Base-by-base conservation (phyloP, 2,888 invertebrate genomes). In the Thymelicus acteon region DNA sequence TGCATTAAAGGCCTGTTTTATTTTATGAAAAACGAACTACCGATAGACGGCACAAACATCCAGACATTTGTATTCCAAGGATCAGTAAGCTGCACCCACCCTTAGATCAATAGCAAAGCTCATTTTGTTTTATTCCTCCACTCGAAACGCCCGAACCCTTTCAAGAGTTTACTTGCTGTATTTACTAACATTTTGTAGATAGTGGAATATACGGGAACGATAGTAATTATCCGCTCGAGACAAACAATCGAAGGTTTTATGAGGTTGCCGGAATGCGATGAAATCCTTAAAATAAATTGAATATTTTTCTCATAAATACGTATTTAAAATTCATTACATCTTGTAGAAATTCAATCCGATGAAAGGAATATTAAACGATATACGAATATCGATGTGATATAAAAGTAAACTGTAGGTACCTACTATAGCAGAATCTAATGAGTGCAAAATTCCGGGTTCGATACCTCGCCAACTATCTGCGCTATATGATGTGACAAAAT, bases 81-180 rank as follows among this genome's bases (percentile, higher is more conserved):
- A 83, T 82, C 80, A 77, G 79, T 81, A 80, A 83, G 85, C 82
- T 85, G 86, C 86, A 87, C 82, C 82, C 80, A 84, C 75, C 80
- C 80, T 78, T 76, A 85, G 85, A 89, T 87, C 86, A 86, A 88
- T 86, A 85, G 83, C 82, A 85, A 85, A 86, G 82, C 88, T 89
- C 90, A 89, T 91, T 91, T 89, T 86, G 89, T 90, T 90, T 88
- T 90, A 90, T 90, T 88, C 81, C 76, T 80, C 81, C 83, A 84
- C 87, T 86, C 82, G 80, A 82, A 84, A 85, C 85, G 83, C 85
- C 83, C 82, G 81, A 87, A 89, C 90, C 90, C 89, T 91, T 90
- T 89, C 82, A 83, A 87, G 89, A 78, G 85, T 82, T 69, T 69
- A 64, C 69, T 69, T 69, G 69, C 69, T 69, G 63, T 86, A 81